Evolutionary conservation across 2,888 invertebrate genomes (phyloP), one percentile per base, ranked within the genome.

Genomic region (Lacanobia oleracea): DNA sequence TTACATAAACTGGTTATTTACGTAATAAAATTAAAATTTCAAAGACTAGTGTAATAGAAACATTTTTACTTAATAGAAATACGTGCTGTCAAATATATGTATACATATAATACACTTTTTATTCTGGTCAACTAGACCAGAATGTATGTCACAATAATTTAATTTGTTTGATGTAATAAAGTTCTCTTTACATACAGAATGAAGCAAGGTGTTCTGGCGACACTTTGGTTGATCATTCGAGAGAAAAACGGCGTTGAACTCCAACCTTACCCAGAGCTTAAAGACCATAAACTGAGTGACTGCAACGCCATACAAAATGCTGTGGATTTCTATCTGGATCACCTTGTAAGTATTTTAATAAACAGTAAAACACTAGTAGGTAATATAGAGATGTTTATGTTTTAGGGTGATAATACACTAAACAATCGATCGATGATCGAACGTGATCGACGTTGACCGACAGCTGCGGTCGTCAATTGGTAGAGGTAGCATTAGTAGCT

Each of bases 221-320:
- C 97, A 0, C 91, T 98, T 27, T 98, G 97, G 69, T 67, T 88
- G 54, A 76, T 94, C 27, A 82, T 92, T 37, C 88, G 83, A 3
- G 90, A 86, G 6, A 88, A 87, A 12, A 81, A 83, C 1, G 89
- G 90, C 2, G 78, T 91, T 0, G 91, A 93, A 68, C 86, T 94
- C 3, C 90, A 92, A 71, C 97, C 98, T 0, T 98, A 95, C 94
- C 98, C 97, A 43, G 97, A 96, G 82, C 96, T 97, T 95, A 93
- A 96, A 4, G 92, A 96, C 68, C 98, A 98, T 87, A 97, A 97
- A 85, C 96, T 97, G 81, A 97, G 96, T 71, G 97, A 97, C 92
- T 97, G 96, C 87, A 93, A 96, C 48, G 96, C 96, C 0, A 92
- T 98, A 23, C 97, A 98, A 86, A 97, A 97, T 67, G 97, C 97